These are phyloP conservation scores for Brenthis hecate DNA, from an alignment of 2,888 invertebrate genomes.

Conservation along the genomic window DNA sequence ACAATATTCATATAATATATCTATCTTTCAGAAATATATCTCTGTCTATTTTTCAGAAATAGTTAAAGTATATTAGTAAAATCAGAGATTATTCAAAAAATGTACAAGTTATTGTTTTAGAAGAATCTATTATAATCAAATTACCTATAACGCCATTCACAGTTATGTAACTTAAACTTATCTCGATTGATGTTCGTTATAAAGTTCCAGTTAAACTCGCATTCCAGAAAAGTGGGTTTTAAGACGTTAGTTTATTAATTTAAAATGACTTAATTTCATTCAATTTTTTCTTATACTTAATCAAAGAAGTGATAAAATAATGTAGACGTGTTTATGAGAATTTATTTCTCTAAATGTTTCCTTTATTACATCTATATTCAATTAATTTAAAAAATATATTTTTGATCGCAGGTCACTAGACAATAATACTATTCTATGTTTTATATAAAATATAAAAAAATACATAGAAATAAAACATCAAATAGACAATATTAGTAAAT, in stretches of 20 bases:
- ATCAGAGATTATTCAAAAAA: not conserved
- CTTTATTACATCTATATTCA: no score
- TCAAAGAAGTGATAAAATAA: not conserved
- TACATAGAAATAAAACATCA: no score
- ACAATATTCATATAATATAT: no score
- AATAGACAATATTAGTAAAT: no score
- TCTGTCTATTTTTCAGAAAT: no score
- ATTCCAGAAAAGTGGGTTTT: slow-evolving; percentile 29
- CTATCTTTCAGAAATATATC: no score
- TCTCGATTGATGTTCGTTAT: slow-evolving; percentile 26
- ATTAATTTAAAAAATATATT: no score
- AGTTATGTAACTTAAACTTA: slow-evolving; percentile 23
- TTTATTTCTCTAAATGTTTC: no score
- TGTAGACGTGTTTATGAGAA: not conserved
- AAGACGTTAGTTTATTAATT: slow-evolving; percentile 23
- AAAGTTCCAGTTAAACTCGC: slow-evolving; percentile 27
- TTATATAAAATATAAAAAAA: no score
- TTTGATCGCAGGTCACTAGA: no score
- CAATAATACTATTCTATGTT: no score
- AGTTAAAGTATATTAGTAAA: no score
- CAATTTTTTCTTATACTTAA: not conserved
- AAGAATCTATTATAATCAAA: slow-evolving; percentile 28
- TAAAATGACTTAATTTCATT: slow-evolving; percentile 27
- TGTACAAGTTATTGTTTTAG: slow-evolving; percentile 1
- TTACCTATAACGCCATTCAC: slow-evolving; percentile 26